Evolutionary conservation across 2,113 vertebrate species (phyloP).

Genomic region (Stomatorhinus ivindoensis): DNA sequence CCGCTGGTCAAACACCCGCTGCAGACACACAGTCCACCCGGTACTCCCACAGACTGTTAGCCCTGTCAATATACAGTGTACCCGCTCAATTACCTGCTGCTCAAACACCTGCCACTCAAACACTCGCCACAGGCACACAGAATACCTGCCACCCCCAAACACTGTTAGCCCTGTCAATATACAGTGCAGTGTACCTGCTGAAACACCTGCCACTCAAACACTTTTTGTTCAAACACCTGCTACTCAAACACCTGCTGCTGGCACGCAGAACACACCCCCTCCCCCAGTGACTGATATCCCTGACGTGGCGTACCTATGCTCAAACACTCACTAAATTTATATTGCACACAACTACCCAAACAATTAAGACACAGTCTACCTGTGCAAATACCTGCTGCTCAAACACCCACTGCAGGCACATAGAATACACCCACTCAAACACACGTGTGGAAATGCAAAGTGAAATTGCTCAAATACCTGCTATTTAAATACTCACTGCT

Average conservation of each 20-base stretch:
- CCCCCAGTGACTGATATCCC: background rate
- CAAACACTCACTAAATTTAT: background rate
- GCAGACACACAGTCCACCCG: background rate
- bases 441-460: background rate
- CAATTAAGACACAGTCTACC: background rate
- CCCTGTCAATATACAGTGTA: slow-evolving; percentile 50
- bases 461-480: background rate
- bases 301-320: background rate
- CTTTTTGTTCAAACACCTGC: background rate
- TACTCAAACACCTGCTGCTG: background rate
- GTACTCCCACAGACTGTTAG: slow-evolving; percentile 55
- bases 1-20: background rate
- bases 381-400: background rate
- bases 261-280: background rate
- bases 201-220: background rate
- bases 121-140: background rate
- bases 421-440: background rate
- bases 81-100: background rate
- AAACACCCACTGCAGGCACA: background rate
- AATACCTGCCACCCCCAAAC: background rate
- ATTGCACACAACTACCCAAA: background rate
- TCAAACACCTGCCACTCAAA: background rate
- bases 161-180: background rate
- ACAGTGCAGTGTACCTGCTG: background rate
- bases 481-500: background rate